These are phyloP conservation scores for Dasypus novemcinctus DNA, from an alignment of 2,113 vertebrate species.

Conservation along the genomic window DNA sequence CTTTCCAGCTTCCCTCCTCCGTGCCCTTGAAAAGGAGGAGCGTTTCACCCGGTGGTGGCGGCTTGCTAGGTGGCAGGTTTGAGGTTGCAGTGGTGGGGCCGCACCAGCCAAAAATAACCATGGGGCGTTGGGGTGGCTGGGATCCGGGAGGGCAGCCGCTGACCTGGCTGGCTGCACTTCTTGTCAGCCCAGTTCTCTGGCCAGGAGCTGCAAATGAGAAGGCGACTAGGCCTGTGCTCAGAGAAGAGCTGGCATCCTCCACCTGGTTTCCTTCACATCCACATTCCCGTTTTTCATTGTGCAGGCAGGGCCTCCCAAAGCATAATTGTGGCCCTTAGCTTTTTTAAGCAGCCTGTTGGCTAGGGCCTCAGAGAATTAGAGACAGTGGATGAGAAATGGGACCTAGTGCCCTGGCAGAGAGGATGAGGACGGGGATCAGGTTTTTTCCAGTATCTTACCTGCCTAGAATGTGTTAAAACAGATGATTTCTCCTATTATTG, in stretches of 20 bases:
- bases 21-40: slow-evolving; percentile 76
- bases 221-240: slow-evolving; percentile 10
- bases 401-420: neutral
- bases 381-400: neutral
- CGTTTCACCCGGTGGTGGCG: slow-evolving; percentile 46
- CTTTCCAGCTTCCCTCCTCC: slow-evolving; percentile 65
- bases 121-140: slow-evolving; percentile 52
- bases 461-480: neutral
- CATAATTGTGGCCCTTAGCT: neutral
- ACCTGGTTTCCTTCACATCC: slow-evolving; percentile 15
- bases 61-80: slow-evolving; percentile 69
- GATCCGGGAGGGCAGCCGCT: slow-evolving; percentile 55
- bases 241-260: slow-evolving; percentile 44
- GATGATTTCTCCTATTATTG: neutral
- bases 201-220: slow-evolving; percentile 52
- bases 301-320: slow-evolving; percentile 2
- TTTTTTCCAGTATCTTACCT: neutral
- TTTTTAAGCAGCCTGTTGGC: neutral
- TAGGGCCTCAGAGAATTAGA: neutral
- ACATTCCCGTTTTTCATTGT: neutral
- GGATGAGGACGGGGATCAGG: neutral
- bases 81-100: slow-evolving; percentile 66
- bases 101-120: slow-evolving; percentile 72
- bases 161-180: slow-evolving; percentile 65
- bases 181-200: slow-evolving; percentile 62